phyloP scores from a whole-genome alignment of 2,113 vertebrate species.

The Felis catus region F.catus_Fca126_mat1.0 CM031411.1:56916501-56917000 shows the following conservation, averaged over 20 bases:
- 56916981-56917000: not conserved
- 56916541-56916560: not conserved
- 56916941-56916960: not conserved
- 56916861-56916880: constrained; percentile 2
- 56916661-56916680: not conserved
- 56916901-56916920: not conserved
- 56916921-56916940: not conserved
- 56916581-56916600: not conserved
- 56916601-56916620: not conserved
- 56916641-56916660: not conserved
- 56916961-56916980: not conserved
- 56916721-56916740: not conserved
- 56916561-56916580: not conserved
- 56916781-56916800: not conserved
- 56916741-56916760: constrained; percentile 24
- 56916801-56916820: not conserved
- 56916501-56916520: not conserved
- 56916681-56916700: not conserved
- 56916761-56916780: constrained; percentile 25
- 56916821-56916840: not conserved
- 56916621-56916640: not conserved
- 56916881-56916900: constrained; percentile 11
- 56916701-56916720: not conserved
- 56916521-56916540: not conserved
- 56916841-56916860: not conserved